Evolutionary conservation across 2,113 vertebrate species (phyloP), one percentile per base, ranked within the genome.

Genomic region (Apteryx owenii): DNA sequence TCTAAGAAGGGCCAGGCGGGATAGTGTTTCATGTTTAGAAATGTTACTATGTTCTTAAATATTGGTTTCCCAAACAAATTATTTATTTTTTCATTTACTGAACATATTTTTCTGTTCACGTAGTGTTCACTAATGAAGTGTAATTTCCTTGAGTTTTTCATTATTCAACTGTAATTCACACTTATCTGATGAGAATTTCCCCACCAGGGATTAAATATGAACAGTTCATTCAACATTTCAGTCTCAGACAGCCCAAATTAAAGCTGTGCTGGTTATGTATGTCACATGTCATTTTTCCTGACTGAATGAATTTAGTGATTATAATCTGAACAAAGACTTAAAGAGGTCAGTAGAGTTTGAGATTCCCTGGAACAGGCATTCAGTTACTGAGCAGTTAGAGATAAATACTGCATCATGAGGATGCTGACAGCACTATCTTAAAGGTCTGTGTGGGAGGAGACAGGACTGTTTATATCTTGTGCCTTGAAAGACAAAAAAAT

Each of bases 221-320:
- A 38, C 9, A 25, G 48, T 76, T 95, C 65, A 75, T 79, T 95
- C 33, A 48, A 9, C 68, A 78, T 73, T 96, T 83, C 60, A 71
- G 51, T 84, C 42, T 84, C 75, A 93, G 73, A 87, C 81, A 92
- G 86, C 89, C 53, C 62, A 92, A 92, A 90, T 69, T 77, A 95
- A 95, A 96, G 21, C 73, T 77, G n/a, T 92, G 89, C 91, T 93
- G 53, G 53, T 88, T 95, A 95, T 4, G 0, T 89, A 62, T 94
- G 91, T 85, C 97, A 92, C 83, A 93, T 93, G 53, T 14, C 80
- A 91, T 97, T 97, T 96, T 90, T 53, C 89, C 48, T 89, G 84
- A 95, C 61, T 95, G 94, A 93, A 92, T 92, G 83, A 87, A 87
- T 95, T 36, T 88, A 87, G 22, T 87, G 77, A 95, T 95, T 95